Conservation (phyloP, 2,113 vertebrate genomes). For the Salminus brasiliensis region DNA sequence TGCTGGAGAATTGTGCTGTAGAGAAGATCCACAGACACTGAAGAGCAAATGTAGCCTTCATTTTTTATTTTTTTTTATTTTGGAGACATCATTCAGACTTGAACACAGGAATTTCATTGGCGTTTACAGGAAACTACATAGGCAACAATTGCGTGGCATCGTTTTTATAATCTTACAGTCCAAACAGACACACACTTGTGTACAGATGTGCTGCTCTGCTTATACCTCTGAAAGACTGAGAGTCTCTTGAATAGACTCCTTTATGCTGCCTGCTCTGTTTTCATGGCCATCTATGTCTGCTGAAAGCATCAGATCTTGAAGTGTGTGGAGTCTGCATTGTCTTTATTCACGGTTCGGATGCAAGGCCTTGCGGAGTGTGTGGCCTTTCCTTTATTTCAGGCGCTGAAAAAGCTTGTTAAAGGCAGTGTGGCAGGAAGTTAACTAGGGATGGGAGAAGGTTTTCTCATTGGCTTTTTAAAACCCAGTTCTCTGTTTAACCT, state of each 20-base stretch:
- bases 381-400: not conserved
- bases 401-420: not conserved
- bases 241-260: not conserved
- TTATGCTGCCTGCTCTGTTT: not conserved
- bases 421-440: not conserved
- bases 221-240: not conserved
- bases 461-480: not conserved
- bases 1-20: not conserved
- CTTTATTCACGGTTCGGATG: not conserved
- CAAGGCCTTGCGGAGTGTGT: too few relatives aligned
- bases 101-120: not conserved
- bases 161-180: not conserved
- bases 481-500: too few relatives aligned
- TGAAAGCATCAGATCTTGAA: not conserved
- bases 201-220: not conserved
- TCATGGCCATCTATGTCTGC: slow-evolving; percentile 8
- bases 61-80: too few relatives aligned
- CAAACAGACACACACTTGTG: not conserved
- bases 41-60: not conserved
- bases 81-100: not conserved
- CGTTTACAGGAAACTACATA: not conserved
- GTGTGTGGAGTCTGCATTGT: not conserved
- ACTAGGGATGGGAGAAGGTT: not conserved
- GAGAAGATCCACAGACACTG: not conserved
- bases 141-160: not conserved